Percentiles rank a stretch among this genome's conserved stretches.
Evolutionary conservation across 2,888 invertebrate genomes (phyloP).

Genomic region (Trachelus tabidus): DNA sequence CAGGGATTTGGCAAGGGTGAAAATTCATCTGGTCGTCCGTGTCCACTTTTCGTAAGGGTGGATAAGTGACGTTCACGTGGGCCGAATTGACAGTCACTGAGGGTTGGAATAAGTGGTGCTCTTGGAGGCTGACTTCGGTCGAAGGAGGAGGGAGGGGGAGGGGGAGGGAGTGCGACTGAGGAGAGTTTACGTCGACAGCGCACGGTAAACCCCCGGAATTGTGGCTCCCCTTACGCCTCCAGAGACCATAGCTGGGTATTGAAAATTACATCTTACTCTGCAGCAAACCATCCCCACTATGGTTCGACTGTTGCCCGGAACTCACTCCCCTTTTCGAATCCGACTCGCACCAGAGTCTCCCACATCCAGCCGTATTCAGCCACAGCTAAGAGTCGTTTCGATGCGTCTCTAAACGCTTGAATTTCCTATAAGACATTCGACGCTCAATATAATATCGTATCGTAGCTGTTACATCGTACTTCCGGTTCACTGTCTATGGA

Average conservation of each 20-base stretch:
- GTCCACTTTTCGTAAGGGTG: neutral
- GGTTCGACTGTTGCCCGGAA: neutral
- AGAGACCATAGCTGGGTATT: conserved; percentile 53
- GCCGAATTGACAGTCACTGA: conserved; percentile 44
- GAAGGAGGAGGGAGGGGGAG: conserved; percentile 26
- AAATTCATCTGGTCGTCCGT: neutral
- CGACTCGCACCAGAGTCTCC: neutral
- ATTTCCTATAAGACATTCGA: neutral
- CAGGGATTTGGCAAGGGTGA: neutral
- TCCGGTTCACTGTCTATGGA: conserved; percentile 17
- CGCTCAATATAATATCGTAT: neutral
- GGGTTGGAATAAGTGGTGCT: conserved; percentile 46
- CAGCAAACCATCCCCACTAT: conserved; percentile 26
- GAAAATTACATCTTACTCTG: conserved; percentile 64
- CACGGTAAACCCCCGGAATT: conserved; percentile 63
- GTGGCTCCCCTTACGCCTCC: conserved; percentile 57
- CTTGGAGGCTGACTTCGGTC: conserved; percentile 38
- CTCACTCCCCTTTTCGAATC: neutral
- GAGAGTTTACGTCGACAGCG: conserved; percentile 65
- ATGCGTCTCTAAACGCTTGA: conserved; percentile 43
- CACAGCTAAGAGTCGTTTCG: conserved; percentile 28
- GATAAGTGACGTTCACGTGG: neutral
- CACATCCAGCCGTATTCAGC: conserved; percentile 24
- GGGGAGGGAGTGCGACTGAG: conserved; percentile 55
- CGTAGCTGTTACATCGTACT: conserved; percentile 7